Conservation (phyloP, 2,113 vertebrate genomes). For the Thalassoma bifasciatum region DNA sequence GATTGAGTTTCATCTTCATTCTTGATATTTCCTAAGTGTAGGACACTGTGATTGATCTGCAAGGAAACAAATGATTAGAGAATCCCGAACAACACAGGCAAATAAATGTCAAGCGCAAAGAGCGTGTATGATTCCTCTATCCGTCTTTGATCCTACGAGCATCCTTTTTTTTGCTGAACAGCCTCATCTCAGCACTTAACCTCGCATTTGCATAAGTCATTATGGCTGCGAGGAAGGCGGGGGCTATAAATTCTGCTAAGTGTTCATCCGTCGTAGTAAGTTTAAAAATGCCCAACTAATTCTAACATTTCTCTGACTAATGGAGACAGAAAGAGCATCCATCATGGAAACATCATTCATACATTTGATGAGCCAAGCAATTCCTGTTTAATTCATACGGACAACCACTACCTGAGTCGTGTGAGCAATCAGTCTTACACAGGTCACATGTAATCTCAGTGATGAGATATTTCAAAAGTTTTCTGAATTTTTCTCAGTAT, state of each 20-base stretch:
- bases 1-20: too few relatives aligned
- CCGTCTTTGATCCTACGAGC: constrained; percentile 30
- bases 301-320: constrained; percentile 77
- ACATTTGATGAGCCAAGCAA: constrained; percentile 66
- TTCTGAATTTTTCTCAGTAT: not conserved
- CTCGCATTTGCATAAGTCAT: constrained; percentile 83
- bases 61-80: constrained; percentile 12
- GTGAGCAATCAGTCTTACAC: constrained; percentile 19
- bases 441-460: not conserved
- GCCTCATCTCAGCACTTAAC: constrained; percentile 75
- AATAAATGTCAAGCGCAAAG: constrained; percentile 42
- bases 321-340: constrained; percentile 65
- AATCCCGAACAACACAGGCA: constrained; percentile 29
- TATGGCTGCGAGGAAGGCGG: constrained; percentile 73
- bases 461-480: not conserved
- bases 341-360: constrained; percentile 56
- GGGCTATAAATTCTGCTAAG: constrained; percentile 76
- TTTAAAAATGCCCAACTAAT: constrained; percentile 75
- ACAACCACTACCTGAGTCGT: constrained; percentile 29
- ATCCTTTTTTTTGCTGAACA: constrained; percentile 51
- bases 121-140: constrained; percentile 31
- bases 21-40: not conserved
- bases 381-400: constrained; percentile 49
- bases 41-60: constrained; percentile 9
- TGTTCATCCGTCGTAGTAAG: constrained; percentile 71